Conservation (phyloP, 2,797 vertebrate genomes). For the Fistularia tabacaria region DNA sequence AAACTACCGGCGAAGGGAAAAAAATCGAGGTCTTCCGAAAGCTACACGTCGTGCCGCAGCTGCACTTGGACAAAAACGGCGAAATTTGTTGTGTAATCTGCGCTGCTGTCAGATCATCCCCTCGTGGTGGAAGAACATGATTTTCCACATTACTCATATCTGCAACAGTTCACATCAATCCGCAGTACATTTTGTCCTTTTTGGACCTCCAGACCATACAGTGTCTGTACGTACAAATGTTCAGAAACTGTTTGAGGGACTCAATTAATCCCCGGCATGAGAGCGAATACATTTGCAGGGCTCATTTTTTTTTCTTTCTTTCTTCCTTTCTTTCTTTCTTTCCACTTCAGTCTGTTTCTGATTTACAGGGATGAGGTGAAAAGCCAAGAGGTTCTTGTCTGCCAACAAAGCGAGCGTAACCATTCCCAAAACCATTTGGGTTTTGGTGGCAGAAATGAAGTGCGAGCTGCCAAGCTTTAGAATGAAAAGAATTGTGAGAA, state of each 20-base stretch:
- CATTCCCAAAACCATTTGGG: slow-evolving; percentile 43
- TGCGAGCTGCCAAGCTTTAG: slow-evolving; percentile 36
- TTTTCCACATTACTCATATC: too few species aligned
- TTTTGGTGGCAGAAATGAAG: slow-evolving; percentile 40
- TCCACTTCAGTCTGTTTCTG: slow-evolving; percentile 65
- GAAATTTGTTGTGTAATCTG: too few species aligned
- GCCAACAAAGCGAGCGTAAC: slow-evolving; percentile 48
- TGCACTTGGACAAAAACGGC: too few species aligned
- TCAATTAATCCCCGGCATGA: slow-evolving; percentile 32
- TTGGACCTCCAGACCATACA: too few species aligned
- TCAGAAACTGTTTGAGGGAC: slow-evolving; percentile 22
- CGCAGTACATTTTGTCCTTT: too few species aligned
- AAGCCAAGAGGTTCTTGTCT: slow-evolving; percentile 51
- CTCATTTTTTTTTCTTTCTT: slow-evolving; percentile 39
- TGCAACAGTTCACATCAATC: too few species aligned
- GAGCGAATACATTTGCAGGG: slow-evolving; percentile 35
- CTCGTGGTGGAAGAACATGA: too few species aligned
- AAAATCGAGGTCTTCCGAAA: too few species aligned
- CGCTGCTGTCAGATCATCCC: too few species aligned
- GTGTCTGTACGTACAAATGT: slow-evolving; percentile 13
- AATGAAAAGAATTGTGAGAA: slow-evolving; percentile 32
- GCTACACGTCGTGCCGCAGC: too few species aligned
- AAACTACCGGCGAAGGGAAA: too few species aligned
- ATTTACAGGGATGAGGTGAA: slow-evolving; percentile 59
- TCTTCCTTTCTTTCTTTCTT: slow-evolving; percentile 47